These are phyloP conservation scores for Cryptocephalus moraei DNA, from an alignment of 2,888 invertebrate genomes.

Conservation along the genomic window DNA sequence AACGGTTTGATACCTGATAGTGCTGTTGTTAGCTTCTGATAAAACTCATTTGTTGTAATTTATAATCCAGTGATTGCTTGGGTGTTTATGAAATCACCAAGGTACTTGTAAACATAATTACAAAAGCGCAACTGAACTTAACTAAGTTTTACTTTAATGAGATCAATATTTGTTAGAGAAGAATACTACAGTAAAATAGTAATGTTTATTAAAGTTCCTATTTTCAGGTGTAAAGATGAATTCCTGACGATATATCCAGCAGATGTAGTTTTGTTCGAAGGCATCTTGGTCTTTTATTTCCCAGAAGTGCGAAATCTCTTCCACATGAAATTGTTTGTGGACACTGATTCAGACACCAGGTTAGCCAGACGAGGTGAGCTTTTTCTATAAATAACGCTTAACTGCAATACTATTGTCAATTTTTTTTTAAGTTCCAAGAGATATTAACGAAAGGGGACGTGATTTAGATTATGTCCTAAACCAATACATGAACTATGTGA, in stretches of 20 bases:
- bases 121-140: no score
- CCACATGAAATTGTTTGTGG: constrained; percentile 98
- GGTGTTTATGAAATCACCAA: no score
- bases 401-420: constrained; percentile 2
- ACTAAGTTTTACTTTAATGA: no score
- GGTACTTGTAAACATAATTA: no score
- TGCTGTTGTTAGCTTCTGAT: no score
- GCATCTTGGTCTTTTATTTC: constrained; percentile 96
- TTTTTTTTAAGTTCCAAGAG: constrained; percentile 71
- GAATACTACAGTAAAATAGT: no score
- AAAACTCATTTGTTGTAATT: no score
- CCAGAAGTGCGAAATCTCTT: constrained; percentile 89
- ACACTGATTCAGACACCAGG: constrained; percentile 96
- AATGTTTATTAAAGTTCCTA: no score
- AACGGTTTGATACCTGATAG: no score
- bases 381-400: neutral
- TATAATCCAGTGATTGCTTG: no score
- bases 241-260: constrained; percentile 82
- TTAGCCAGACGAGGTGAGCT: constrained; percentile 81
- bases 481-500: constrained; percentile 96
- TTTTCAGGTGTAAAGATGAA: constrained; percentile 49
- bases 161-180: no score
- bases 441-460: constrained; percentile 89
- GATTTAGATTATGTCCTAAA: constrained; percentile 89
- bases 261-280: constrained; percentile 95